Evolutionary conservation across 2,113 vertebrate species (phyloP), one percentile per base, ranked within the genome.

Genomic region (Mesembrinibis cayennensis): DNA sequence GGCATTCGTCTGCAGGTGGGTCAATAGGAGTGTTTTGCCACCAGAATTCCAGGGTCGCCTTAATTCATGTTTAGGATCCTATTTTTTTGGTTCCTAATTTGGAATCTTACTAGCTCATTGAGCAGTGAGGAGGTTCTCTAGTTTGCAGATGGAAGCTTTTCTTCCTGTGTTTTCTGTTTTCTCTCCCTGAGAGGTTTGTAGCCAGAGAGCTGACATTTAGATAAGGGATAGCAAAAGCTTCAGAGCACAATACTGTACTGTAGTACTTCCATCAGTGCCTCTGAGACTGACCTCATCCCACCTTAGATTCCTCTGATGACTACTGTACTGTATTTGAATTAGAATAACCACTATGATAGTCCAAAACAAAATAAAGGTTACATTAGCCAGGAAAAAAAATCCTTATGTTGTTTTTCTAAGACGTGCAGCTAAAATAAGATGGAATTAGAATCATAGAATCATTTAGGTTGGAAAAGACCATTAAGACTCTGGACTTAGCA

Each of bases 1-100:
- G 87, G 87, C 90, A 84, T 95, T 92, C 4, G 3, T 84, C 83
- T 92, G 61, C 91, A 94, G 73, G 80, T 78, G 77, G 91, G 69
- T 95, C 80, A 72, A 67, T 74, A 74, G 23, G 6, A 79, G 21
- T 77, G 72, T 93, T 89, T 92, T 89, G 40, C 61, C 65, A 87
- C 56, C 49, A 82, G 38, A 34, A 27, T 92, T 87, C 38, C 77
- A 92, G 34, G 1, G 1, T 59, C 85, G 40, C 53, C 30, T 94
- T 89, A 61, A 63, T 94, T 91, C 36, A 16, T 85, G 26, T 61
- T 90, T 67, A 69, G 73, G 16, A 96, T 27, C 26, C 70, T 50
- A 42, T 38, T 62, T 50, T 78, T 74, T 38, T 40, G 5, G 29
- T 90, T 82, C 49, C 40, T 91, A 61, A 71, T 84, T 89, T 93